Percentiles rank a stretch among this genome's conserved stretches.
Conservation (phyloP, 2,888 invertebrate species). For the Parnassius glacialis region DNA sequence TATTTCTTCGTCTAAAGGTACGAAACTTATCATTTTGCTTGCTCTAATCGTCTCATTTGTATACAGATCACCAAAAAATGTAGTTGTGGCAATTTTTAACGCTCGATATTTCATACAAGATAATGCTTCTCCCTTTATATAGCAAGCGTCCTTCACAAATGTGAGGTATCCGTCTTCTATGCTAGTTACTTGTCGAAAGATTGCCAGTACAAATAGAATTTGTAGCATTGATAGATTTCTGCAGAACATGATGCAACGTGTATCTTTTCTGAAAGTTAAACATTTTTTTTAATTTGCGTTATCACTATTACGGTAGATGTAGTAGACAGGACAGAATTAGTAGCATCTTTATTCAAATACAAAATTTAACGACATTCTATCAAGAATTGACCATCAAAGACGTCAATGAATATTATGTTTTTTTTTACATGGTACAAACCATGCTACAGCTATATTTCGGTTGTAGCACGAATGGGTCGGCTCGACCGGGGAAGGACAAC, state of each 20-base stretch:
- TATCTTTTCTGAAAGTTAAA: slow-evolving; percentile 12
- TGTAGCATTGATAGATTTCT: slow-evolving; percentile 28
- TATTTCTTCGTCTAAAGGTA: slow-evolving; percentile 61
- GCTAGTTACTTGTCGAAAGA: slow-evolving; percentile 33
- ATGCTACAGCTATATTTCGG: too few relatives aligned
- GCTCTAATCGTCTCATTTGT: slow-evolving; percentile 66
- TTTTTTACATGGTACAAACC: too few relatives aligned
- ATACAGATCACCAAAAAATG: slow-evolving; percentile 59
- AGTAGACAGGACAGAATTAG: too few relatives aligned
- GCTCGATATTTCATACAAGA: slow-evolving; percentile 73
- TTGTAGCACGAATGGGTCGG: too few relatives aligned
- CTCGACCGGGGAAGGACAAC: too few relatives aligned
- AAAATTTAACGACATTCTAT: too few relatives aligned
- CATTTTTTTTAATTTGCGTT: too few relatives aligned
- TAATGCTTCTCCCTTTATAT: slow-evolving; percentile 62
- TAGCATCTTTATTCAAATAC: too few relatives aligned
- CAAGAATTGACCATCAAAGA: too few relatives aligned
- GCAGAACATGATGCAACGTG: slow-evolving; percentile 22
- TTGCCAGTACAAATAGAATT: slow-evolving; percentile 37
- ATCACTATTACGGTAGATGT: too few relatives aligned
- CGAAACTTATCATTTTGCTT: slow-evolving; percentile 60
- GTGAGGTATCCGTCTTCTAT: slow-evolving; percentile 65
- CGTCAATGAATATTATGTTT: too few relatives aligned
- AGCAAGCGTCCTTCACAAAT: slow-evolving; percentile 70
- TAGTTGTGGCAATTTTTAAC: slow-evolving; percentile 64